phyloP scores from a whole-genome alignment of 2,888 invertebrate species.

The Phortica magna region DNA sequence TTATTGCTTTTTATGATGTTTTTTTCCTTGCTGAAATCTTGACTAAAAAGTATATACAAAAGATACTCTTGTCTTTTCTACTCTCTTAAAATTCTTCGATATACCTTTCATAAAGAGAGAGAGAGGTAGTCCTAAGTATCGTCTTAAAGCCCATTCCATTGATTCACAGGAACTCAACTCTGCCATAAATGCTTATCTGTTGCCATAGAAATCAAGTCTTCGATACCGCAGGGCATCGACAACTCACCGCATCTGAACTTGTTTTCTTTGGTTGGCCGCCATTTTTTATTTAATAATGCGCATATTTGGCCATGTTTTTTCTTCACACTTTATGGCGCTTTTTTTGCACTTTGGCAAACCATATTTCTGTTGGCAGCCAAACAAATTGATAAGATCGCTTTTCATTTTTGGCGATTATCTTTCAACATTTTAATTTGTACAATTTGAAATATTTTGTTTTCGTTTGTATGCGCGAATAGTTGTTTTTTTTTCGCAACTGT shows the following conservation, averaged over 20 bases:
- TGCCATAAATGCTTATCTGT: no score
- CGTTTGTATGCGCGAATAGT: not conserved
- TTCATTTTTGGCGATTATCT: constrained; percentile 38
- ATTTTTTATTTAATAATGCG: constrained; percentile 29
- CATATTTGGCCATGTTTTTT: not conserved
- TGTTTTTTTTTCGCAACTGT: not conserved
- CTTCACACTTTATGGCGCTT: not conserved
- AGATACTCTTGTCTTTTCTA: no score
- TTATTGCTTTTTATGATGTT: no score
- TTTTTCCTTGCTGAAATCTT: no score
- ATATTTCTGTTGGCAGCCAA: constrained; percentile 30
- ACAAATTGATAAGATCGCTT: constrained; percentile 35
- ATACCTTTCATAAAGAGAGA: no score
- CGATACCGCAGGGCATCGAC: no score
- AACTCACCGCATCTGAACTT: not conserved
- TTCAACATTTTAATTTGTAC: constrained; percentile 42
- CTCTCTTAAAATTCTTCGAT: no score
- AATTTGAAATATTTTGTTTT: constrained; percentile 28
- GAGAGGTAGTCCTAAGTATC: no score
- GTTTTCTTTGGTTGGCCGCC: not conserved
- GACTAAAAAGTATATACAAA: no score
- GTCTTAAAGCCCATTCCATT: no score
- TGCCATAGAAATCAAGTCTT: no score
- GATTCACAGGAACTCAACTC: no score
- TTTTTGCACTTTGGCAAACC: not conserved